Base-by-base conservation (phyloP, 2,113 vertebrate genomes). In the Macroglossus sobrinus region DNA sequence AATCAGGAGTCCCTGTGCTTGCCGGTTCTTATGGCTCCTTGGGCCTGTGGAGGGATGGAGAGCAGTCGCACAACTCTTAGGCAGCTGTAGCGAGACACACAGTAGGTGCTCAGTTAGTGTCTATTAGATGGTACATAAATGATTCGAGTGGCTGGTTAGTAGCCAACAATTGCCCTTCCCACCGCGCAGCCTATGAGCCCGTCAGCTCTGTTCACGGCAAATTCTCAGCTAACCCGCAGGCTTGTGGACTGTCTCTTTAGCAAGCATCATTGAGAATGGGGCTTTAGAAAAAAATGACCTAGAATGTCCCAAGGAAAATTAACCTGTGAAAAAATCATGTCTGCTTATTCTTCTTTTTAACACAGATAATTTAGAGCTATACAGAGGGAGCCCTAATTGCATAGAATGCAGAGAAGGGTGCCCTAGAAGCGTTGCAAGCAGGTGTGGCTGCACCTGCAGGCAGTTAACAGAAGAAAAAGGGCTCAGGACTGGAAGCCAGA, bases 121-220 rank as follows among this genome's bases (percentile, higher is more conserved):
- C 35, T 57, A 13, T n/a, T 28, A 26, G 66, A 33, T 5, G 90
- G 59, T n/a, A 11, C 86, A 30, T 5, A 53, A 30, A 5, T 14
- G 45, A 47, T 28, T 55, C 16, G 66, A 12, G 30, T 15, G 68
- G 43, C 76, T 28, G 24, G 10, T 53, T 33, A 18, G 28, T 21
- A 28, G 40, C 22, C 64, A 33, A 3, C 47, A 2, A 26, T 3
- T 3, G 10, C 21, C 24, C 18, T 21, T 47, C 0, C 45, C 55
- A 2, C 0, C 35, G 11, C n/a, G 11, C 5, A 0, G 24, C 30
- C 40, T 57, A 10, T 22, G 28, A 6, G 38, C 57, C 4, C 5
- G 1, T 0, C 59, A 16, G 40, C 33, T 72, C 21, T 68, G 79
- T 59, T 26, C 1, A 16, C 3, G 47, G 76, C 50, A 13, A 47